These are phyloP conservation scores for Triplophysa yarkandensis DNA, from an alignment of 2,797 vertebrate genomes.

Conservation along the genomic window DNA sequence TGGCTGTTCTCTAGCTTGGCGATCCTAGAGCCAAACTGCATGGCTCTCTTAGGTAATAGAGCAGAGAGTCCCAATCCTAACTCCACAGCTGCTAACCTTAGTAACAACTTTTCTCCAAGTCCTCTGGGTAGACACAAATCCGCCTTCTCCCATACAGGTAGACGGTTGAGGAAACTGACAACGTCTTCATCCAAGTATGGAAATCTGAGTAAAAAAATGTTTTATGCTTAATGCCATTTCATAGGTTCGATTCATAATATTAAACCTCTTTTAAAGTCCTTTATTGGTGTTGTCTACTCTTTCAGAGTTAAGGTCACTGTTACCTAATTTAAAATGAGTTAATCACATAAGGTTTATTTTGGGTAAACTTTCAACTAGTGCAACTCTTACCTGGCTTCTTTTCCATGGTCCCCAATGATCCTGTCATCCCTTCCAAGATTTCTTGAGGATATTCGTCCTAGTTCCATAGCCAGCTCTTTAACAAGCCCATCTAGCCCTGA, in stretches of 20 bases:
- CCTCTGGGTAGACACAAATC: slow-evolving; percentile 87
- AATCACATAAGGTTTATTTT: background rate
- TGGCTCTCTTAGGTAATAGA: slow-evolving; percentile 89
- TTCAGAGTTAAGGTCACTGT: background rate
- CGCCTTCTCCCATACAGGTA: slow-evolving; percentile 86
- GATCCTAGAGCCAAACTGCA: slow-evolving; percentile 95
- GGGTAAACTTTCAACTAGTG: background rate
- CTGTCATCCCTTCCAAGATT: slow-evolving; percentile 94
- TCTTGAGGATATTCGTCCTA: slow-evolving; percentile 88
- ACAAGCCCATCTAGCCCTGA: slow-evolving; percentile 80
- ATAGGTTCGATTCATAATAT: background rate
- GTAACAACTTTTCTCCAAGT: slow-evolving; percentile 89
- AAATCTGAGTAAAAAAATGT: slow-evolving; percentile 75
- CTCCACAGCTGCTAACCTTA: slow-evolving; percentile 80
- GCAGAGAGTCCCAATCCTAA: slow-evolving; percentile 81
- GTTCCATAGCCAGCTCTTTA: slow-evolving; percentile 88
- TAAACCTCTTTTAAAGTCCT: background rate
- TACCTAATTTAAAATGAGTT: background rate
- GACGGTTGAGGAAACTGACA: slow-evolving; percentile 86
- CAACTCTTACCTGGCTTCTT: slow-evolving; percentile 86
- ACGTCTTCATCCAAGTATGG: slow-evolving; percentile 94
- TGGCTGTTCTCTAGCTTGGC: slow-evolving; percentile 87
- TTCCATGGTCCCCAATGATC: slow-evolving; percentile 90
- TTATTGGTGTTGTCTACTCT: background rate
- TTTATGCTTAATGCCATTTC: background rate